A percentile compares a stretch with the other conserved stretches of the same genome.
phyloP scores from a whole-genome alignment of 1,140 invertebrate species.

The Oryzaephilus surinamensis region DNA sequence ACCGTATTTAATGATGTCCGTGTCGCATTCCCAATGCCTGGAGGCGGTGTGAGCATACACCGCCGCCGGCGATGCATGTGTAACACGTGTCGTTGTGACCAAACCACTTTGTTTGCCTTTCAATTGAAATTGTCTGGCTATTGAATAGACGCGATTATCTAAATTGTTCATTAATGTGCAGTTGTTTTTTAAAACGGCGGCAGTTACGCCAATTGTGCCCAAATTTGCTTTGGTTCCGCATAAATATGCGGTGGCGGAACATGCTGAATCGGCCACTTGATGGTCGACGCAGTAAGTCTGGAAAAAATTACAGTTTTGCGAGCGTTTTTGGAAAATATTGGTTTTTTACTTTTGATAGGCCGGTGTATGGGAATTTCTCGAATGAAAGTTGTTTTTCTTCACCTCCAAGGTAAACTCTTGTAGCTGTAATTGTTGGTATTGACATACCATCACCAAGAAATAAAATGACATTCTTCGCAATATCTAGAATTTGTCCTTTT shows the following conservation, averaged over 20 bases:
- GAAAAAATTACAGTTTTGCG: conserved; percentile 18
- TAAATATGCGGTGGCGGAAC: conserved; percentile 67
- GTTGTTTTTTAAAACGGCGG: conserved; percentile 46
- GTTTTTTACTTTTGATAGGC: conserved; percentile 55
- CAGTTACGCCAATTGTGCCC: conserved; percentile 66
- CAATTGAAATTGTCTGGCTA: conserved; percentile 60
- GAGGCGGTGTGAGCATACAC: conserved; percentile 69
- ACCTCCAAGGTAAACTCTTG: conserved; percentile 56
- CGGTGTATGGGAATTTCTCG: conserved; percentile 65
- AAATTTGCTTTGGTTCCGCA: conserved; percentile 74
- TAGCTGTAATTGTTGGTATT: conserved; percentile 59
- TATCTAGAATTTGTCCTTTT: conserved; percentile 18
- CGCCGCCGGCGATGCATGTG: conserved; percentile 69
- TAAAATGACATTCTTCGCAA: conserved; percentile 63
- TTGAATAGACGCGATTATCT: conserved; percentile 49
- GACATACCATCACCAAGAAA: conserved; percentile 79
- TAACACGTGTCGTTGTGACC: conserved; percentile 69
- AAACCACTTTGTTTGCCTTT: conserved; percentile 62
- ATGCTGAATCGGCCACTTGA: conserved; percentile 62
- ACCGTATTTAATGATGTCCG: conserved; percentile 40
- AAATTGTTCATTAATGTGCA: conserved; percentile 45
- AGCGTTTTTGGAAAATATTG: background rate
- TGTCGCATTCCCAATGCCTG: conserved; percentile 68
- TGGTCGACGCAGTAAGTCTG: conserved; percentile 76
- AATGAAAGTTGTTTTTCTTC: conserved; percentile 61